Base-by-base conservation (phyloP, 2,888 invertebrate genomes). In the Lampropteryx suffumata region DNA sequence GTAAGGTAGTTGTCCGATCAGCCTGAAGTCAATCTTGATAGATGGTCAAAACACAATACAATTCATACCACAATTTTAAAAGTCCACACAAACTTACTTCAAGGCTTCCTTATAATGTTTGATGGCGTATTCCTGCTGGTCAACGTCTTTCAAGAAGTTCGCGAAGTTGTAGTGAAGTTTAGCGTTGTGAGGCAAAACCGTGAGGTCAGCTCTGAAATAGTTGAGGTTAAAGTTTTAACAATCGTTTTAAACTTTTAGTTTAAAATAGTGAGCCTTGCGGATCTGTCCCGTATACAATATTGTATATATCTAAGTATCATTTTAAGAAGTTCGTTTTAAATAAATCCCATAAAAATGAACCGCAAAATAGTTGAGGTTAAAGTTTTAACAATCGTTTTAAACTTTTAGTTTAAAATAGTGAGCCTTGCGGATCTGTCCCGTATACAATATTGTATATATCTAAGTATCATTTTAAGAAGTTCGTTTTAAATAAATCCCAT, bases 101-200 rank as follows among this genome's bases (percentile, higher is more conserved):
- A 97, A 84, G 17, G 97, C 95, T 75, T 93, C 93, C 67, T 93
- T 92, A 84, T 97, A 97, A 84, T 96, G 96, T 63, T 92, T 86
- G 61, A 94, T 93, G 13, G 97, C 96, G 57, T 92, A 91, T 62
- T 94, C 94, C 50, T 92, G 92, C 67, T 94, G 92, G 30, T 94
- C 94, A 34, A 93, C 91, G 78, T 97, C 96, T 76, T 95, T 93
- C 63, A 96, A 91, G 79, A 95, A 94, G 91, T 97, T 97, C 35
- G 94, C 97, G 73, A 95, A 96, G 89, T 97, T 97, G 90, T 96
- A 97, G 86, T 97, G 96, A 85, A 96, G 94, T 86, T 97, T 97
- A 47, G 97, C 96, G 78, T 97, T 97, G 84, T 95, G 94, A 0
- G 97, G 97, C 42, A 96, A 81, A 9, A 94, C 94, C 60, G 93